phyloP scores from a whole-genome alignment of 2,113 vertebrate species.

The Paracanthobrama guichenoti region DNA sequence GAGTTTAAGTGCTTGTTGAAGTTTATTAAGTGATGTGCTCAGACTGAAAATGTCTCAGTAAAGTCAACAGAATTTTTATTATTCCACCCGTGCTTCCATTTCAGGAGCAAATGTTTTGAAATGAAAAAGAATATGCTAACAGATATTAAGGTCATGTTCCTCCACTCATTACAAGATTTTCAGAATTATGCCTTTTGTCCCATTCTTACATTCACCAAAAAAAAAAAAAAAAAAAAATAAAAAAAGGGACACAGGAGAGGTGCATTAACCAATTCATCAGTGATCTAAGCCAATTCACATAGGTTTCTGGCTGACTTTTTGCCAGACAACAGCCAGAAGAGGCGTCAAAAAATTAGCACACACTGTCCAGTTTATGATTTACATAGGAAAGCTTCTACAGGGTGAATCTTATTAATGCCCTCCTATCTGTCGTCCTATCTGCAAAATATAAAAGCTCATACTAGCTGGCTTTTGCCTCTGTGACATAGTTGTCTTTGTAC shows the following conservation, averaged over 20 bases:
- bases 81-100: constrained; percentile 27
- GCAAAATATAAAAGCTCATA: background rate
- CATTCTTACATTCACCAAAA: constrained; percentile 5
- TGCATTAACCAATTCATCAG: background rate
- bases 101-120: constrained; percentile 16
- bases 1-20: constrained; percentile 24
- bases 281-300: background rate
- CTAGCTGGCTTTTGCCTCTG: background rate
- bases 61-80: constrained; percentile 23
- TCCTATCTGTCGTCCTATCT: background rate
- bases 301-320: constrained; percentile 11
- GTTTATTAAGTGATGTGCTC: constrained; percentile 27
- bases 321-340: background rate
- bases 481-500: background rate
- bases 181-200: background rate
- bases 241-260: background rate
- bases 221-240: background rate
- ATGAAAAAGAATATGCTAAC: constrained; percentile 3
- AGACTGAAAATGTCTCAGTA: background rate
- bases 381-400: background rate
- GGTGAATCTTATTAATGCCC: background rate
- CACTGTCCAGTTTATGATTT: constrained; percentile 13
- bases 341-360: background rate
- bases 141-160: constrained; percentile 11
- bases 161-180: constrained; percentile 13